Evolutionary conservation across 2,113 vertebrate genomes (phyloP).

Genomic region (Psammodynastes pulverulentus): DNA sequence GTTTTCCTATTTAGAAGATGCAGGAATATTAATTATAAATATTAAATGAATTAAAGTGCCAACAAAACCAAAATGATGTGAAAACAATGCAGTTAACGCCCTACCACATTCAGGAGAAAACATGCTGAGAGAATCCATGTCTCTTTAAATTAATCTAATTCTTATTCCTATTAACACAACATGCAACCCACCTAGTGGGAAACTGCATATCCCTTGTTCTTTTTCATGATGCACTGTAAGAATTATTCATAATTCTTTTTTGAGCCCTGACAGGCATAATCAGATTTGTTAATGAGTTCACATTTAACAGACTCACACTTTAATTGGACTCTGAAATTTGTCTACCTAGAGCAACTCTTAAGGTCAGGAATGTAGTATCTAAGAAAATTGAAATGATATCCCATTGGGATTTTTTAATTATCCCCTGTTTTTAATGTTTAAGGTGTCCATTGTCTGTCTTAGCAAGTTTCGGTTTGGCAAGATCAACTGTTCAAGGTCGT

Average conservation of each 20-base stretch:
- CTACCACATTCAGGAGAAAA: background rate
- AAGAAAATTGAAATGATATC: conserved; percentile 4
- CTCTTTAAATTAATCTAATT: background rate
- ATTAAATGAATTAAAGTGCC: background rate
- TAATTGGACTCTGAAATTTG: conserved; percentile 11
- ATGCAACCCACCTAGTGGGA: background rate
- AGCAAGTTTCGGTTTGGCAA: background rate
- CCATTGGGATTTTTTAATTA: conserved; percentile 4
- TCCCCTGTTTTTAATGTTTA: background rate
- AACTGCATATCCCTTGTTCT: background rate
- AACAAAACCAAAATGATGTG: background rate
- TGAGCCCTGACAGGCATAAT: conserved; percentile 13
- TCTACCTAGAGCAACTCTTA: background rate
- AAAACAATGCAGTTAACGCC: background rate
- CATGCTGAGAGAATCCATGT: background rate
- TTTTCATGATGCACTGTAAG: background rate
- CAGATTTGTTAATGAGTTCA: conserved; percentile 12
- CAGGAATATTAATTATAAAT: background rate
- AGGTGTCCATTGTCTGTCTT: background rate
- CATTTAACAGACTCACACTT: conserved; percentile 6
- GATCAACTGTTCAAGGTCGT: background rate
- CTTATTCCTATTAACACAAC: background rate
- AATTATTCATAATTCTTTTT: background rate
- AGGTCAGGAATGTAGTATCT: background rate
- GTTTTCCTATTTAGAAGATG: background rate